Evolutionary conservation across 2,113 vertebrate species (phyloP).

Genomic region (Dipodomys spectabilis): DNA sequence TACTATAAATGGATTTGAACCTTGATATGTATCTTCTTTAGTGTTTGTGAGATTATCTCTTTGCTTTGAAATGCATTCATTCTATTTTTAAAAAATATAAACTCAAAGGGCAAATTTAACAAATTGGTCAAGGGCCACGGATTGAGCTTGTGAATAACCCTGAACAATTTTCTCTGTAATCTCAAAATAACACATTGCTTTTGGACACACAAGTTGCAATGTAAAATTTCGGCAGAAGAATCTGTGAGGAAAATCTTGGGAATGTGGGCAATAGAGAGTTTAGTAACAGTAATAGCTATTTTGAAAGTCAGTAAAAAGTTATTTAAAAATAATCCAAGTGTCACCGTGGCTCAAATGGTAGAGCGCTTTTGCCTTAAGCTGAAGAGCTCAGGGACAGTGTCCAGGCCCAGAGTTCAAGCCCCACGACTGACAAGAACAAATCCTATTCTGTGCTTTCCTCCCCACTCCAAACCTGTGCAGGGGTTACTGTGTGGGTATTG

Average conservation of each 20-base stretch:
- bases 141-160: constrained; percentile 4
- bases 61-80: not conserved
- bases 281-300: constrained; percentile 57
- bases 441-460: not conserved
- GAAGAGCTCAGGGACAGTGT: too few relatives aligned
- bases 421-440: too few relatives aligned
- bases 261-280: constrained; percentile 33
- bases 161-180: not conserved
- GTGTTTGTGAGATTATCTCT: not conserved
- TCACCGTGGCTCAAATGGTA: too few relatives aligned
- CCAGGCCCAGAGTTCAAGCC: too few relatives aligned
- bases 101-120: constrained; percentile 38
- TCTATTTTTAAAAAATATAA: constrained; percentile 44
- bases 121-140: constrained; percentile 40
- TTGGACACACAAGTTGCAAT: not conserved
- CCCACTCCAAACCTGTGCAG: not conserved
- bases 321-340: constrained; percentile 31
- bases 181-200: constrained; percentile 19
- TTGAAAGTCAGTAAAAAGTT: constrained; percentile 67
- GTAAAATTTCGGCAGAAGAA: constrained; percentile 54
- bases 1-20: constrained; percentile 20
- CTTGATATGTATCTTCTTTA: not conserved
- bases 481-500: not conserved
- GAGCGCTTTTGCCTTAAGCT: too few relatives aligned
- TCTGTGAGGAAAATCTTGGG: constrained; percentile 38